A percentile compares a stretch with the other conserved stretches of the same genome.
Evolutionary conservation across 2,888 invertebrate genomes (phyloP).

Genomic region (Drosophila silvestris): DNA sequence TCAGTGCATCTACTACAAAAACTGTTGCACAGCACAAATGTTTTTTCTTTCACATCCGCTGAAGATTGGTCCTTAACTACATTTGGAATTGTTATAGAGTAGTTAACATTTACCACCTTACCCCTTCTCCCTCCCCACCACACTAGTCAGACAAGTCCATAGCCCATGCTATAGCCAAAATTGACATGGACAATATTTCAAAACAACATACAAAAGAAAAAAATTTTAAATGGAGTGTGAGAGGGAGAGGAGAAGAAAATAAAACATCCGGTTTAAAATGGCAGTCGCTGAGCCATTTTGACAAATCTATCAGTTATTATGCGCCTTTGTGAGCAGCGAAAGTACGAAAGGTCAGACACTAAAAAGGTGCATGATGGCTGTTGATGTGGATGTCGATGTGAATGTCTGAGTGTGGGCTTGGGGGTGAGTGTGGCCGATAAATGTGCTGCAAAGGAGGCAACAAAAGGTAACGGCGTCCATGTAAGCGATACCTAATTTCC

Average conservation of each 20-base stretch:
- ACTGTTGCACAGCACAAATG: not conserved
- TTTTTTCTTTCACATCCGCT: not conserved
- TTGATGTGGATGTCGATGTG: conserved; percentile 20
- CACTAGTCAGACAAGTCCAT: conserved; percentile 37
- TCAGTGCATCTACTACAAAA: not conserved
- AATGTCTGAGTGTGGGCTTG: conserved; percentile 1
- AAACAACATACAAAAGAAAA: conserved; percentile 12
- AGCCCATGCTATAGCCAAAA: conserved; percentile 24
- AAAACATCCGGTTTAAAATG: conserved; percentile 79
- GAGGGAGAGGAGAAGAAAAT: conserved; percentile 12
- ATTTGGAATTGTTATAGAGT: not conserved
- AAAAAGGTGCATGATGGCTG: conserved; percentile 72
- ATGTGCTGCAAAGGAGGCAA: conserved; percentile 41
- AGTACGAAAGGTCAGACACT: conserved; percentile 44
- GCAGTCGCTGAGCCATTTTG: conserved; percentile 69
- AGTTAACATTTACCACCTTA: conserved; percentile 3
- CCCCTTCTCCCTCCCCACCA: too few relatives aligned
- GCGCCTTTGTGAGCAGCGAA: conserved; percentile 56
- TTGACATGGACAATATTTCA: conserved; percentile 44
- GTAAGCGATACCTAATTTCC: conserved; percentile 81
- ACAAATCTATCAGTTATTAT: conserved; percentile 74
- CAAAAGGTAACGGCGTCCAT: conserved; percentile 61
- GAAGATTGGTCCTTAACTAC: not conserved
- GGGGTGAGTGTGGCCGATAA: conserved; percentile 45
- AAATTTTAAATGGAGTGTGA: not conserved